Base-by-base conservation (phyloP, 2,888 invertebrate species). In the Platycnemis pennipes region DNA sequence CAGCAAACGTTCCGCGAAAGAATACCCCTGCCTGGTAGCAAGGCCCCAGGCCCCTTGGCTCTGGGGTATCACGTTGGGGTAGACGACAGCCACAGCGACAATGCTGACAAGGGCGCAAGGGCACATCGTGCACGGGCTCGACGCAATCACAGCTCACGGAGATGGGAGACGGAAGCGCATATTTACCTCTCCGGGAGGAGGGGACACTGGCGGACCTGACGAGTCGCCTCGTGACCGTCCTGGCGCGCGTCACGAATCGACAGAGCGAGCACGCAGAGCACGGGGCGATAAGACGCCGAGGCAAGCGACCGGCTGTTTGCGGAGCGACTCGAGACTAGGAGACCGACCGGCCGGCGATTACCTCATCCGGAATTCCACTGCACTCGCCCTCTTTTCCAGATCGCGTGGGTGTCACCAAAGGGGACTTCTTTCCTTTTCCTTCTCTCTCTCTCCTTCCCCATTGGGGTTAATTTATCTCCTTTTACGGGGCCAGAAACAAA, bases 361-460 rank as follows among this genome's bases (percentile, higher is more conserved):
- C 63, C 91, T 91, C 91, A 91, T 63, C 31, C 44, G 69, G n/a
- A 19, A 91, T 91, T 91, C 91, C 91, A 44, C 69, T 63, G 16
- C 91, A 26, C 77, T 37, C 37, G 37, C 26, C 77, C 7, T 37
- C 77, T 26, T 63, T 63, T 63, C 63, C 63, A 63, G 63, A 63
- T 63, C 77, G 37, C 77, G 77, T 53, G 91, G 91, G 91, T 91
- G 91, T 69, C 26, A 49, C 91, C 31, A 0, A 16, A 16, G 37
- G 11, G 13, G 37, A 77, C 77, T 37, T 77, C 31, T 69, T 69
- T 7, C 8, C 26, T 26, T 31, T 77, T n/a, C n/a, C n/a, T n/a
- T n/a, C n/a, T n/a, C n/a, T n/a, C n/a, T n/a, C n/a, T n/a, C n/a
- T n/a, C 77, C 77, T 26, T n/a, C 77, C 37, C 26, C 31, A 77